phyloP scores from a whole-genome alignment of 2,888 invertebrate species.

The Cheilosia scutellata region DNA sequence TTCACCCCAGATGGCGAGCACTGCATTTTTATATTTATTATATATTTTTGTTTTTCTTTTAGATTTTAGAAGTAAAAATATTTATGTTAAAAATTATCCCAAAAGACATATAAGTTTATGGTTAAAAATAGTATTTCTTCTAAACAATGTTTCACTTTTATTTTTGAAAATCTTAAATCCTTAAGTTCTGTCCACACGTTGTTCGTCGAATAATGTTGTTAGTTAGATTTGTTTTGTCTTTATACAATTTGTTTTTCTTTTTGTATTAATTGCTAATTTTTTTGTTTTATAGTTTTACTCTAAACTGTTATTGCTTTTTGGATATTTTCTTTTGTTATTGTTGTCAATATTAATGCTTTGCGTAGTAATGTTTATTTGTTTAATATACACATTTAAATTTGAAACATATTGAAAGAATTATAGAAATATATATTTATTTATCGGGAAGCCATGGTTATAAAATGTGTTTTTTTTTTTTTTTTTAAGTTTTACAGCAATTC shows the following conservation, averaged over 20 bases:
- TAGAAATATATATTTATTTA: conserved; percentile 22
- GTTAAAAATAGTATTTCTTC: conserved; percentile 4
- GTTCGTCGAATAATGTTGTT: conserved; percentile 46
- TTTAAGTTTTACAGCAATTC: conserved; percentile 21
- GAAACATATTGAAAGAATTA: conserved; percentile 31
- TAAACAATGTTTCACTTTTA: conserved; percentile 25
- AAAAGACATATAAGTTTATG: conserved; percentile 36
- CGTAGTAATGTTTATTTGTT: conserved; percentile 33
- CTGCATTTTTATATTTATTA: neutral
- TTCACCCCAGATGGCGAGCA: neutral
- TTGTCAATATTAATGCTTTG: conserved; percentile 58
- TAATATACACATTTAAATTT: conserved; percentile 55
- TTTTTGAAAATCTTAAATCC: conserved; percentile 22
- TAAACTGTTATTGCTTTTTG: conserved; percentile 73
- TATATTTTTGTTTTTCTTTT: conserved; percentile 17
- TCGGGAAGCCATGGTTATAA: conserved; percentile 19
- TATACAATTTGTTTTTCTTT: conserved; percentile 53
- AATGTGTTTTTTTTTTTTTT: too few relatives aligned
- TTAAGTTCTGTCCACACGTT: conserved; percentile 45
- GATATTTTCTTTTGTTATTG: conserved; percentile 51
- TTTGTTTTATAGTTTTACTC: conserved; percentile 48
- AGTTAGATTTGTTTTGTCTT: conserved; percentile 34
- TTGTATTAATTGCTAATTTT: conserved; percentile 52
- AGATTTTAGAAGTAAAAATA: conserved; percentile 33
- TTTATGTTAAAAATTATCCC: conserved; percentile 38